Base-by-base conservation (phyloP, 2,888 invertebrate species). In the Ceriagrion tenellum region DNA sequence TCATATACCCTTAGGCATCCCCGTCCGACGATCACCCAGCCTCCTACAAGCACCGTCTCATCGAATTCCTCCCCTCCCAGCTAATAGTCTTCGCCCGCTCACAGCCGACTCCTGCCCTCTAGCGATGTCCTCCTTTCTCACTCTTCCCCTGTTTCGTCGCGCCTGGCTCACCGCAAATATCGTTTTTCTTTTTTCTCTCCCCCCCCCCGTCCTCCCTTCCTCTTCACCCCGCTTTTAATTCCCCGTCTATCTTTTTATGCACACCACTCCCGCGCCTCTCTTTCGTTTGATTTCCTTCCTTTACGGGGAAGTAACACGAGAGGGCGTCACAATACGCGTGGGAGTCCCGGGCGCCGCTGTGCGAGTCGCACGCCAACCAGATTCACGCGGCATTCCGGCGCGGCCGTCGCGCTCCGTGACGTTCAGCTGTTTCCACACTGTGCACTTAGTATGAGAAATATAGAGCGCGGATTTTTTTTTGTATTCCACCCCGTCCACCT, bases 321-420 rank as follows among this genome's bases (percentile, higher is more conserved):
- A 93, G 93, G 93, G 93, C 93, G 93, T 93, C 93, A 63, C 93
- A 93, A 93, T 93, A 93, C 93, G 93, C 93, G 93, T 93, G 93
- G 93, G 93, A 93, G 93, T 93, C 47, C 81, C 40, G 93, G 93
- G 93, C 93, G 93, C 93, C 93, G 47, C 93, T 69, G 93, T 93
- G 93, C 93, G 93, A 93, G 69, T 93, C 69, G 47, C 93, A 93
- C 93, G 93, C 93, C 93, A 93, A 93, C 93, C 93, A 93, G 93
- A 93, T 93, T 93, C 93, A 93, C 93, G 93, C 69, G 69, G 93
- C 93, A 93, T 93, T 93, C 93, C 93, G 93, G 63, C 35, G 69
- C 69, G 93, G 93, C 69, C 93, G 93, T 93, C 93, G 93, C 93
- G 93, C 93, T 74, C 93, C 47, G 93, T 26, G 93, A 69, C 93